A percentile compares a stretch with the other conserved stretches of the same genome.
Evolutionary conservation across 2,797 vertebrate genomes (phyloP).

Genomic region (Oreochromis mossambicus): DNA sequence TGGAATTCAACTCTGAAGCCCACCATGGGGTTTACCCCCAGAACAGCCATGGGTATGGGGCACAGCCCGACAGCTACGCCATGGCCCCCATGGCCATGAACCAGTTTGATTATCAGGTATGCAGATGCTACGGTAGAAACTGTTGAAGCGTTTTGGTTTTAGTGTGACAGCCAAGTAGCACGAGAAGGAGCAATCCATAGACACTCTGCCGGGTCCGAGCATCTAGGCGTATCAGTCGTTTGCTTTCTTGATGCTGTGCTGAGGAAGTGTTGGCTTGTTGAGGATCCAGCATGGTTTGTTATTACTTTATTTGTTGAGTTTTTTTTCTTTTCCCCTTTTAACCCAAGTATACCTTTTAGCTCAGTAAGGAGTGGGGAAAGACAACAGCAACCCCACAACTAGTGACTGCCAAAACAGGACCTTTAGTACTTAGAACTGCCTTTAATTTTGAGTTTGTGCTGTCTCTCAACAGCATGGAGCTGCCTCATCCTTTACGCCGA

Average conservation of each 20-base stretch:
- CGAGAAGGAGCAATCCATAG: constrained; percentile 56
- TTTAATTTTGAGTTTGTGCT: constrained; percentile 46
- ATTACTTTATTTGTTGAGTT: constrained; percentile 2
- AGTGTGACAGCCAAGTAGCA: constrained; percentile 66
- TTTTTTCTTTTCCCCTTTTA: not conserved
- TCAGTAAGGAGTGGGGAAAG: not conserved
- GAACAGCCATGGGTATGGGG: constrained; percentile 98
- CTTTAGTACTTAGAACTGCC: not conserved
- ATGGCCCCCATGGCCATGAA: constrained; percentile 91
- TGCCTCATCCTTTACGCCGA: constrained; percentile 87
- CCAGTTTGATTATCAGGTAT: constrained; percentile 99
- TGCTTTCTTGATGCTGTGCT: constrained; percentile 58
- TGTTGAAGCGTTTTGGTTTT: constrained; percentile 69
- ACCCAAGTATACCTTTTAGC: not conserved
- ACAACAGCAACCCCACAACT: not conserved
- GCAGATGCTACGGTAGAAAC: constrained; percentile 72
- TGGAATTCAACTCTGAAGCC: constrained; percentile 91
- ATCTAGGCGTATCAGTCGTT: constrained; percentile 55
- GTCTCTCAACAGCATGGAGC: constrained; percentile 90
- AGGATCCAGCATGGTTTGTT: constrained; percentile 63
- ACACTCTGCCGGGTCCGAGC: constrained; percentile 53
- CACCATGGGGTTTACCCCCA: constrained; percentile 92
- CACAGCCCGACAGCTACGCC: constrained; percentile 96
- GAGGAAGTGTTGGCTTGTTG: constrained; percentile 58
- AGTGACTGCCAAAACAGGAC: not conserved